Base-by-base conservation (phyloP, 2,113 vertebrate species). In the Malurus cyaneus region DNA sequence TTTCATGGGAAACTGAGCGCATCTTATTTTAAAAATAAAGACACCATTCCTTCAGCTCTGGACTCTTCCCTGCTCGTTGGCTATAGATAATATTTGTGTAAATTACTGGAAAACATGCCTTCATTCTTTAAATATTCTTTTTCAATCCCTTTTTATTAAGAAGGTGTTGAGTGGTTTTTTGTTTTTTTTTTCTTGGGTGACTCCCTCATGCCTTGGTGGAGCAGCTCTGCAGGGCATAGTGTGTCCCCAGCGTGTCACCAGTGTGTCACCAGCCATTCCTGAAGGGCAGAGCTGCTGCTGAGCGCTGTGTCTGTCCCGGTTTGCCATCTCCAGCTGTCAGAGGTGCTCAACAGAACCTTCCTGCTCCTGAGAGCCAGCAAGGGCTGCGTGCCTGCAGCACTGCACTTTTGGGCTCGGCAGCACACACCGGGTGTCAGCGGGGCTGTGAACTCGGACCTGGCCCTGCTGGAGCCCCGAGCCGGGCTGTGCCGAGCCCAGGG, bases 191-290 rank as follows among this genome's bases (percentile, higher is more conserved):
- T 56, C 9, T 46, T 0, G 0, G 17, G 12, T 59, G 66, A 25
- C 9, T 62, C 34, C 39, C 46, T 65, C 17, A 0, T 0, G 3
- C n/a, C 46, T 34, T 19, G 0, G 0, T 0, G 5, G 62, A 59
- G 57, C 79, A 52, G 28, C 66, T 66, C 76, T 46, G 47, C 62
- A 26, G 46, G 65, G 26, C 65, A 39, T 65, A 70, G 90, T 26
- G 46, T 57, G 31, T 79, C 26, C 29, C 26, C 31, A 6, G 50
- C 1, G 2, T 11, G 1, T 42, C 16, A 1, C 64, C 31, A 6
- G 50, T 1, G 2, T 11, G 1, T 42, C 16, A 1, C 64, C 54
- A 29, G 39, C 20, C 9, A 7, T 18, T 59, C 18, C 78, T 54
- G 49, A 36, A 46, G 5, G 3, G 19, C 60, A 72, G 36, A 54